Percentiles rank a stretch among this genome's conserved stretches.
Conservation (phyloP, 2,888 invertebrate genomes). For the Cheilosia pagana region DNA sequence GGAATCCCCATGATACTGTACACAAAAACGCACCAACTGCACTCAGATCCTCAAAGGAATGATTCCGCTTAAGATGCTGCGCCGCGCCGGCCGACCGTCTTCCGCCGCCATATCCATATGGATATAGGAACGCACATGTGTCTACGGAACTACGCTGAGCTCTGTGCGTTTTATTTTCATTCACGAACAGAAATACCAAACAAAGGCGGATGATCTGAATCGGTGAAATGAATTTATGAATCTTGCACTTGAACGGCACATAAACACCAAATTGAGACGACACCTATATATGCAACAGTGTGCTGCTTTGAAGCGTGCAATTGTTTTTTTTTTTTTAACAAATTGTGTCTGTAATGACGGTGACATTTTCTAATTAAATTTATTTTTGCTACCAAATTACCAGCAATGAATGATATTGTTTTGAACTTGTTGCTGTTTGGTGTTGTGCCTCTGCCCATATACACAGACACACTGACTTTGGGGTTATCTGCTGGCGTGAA, state of each 20-base stretch:
- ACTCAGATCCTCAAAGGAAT: constrained; percentile 61
- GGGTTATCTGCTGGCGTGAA: constrained; percentile 5
- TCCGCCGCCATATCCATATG: background rate
- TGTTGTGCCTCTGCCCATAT: too few relatives aligned
- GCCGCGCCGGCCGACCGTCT: background rate
- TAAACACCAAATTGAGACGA: constrained; percentile 65
- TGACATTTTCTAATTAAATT: constrained; percentile 43
- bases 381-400: constrained; percentile 36
- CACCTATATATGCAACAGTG: constrained; percentile 38
- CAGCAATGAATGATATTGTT: constrained; percentile 8
- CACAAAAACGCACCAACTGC: constrained; percentile 2
- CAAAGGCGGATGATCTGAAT: constrained; percentile 44
- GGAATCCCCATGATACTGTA: background rate
- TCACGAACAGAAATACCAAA: constrained; percentile 40
- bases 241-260: constrained; percentile 70
- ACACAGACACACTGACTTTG: background rate
- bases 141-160: constrained; percentile 66
- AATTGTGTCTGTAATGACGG: constrained; percentile 32
- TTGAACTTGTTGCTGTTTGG: background rate
- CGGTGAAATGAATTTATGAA: constrained; percentile 45
- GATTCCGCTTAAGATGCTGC: constrained; percentile 40
- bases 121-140: constrained; percentile 45
- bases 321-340: constrained; percentile 47
- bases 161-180: constrained; percentile 37
- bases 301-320: constrained; percentile 30